Conservation (phyloP, 1,140 invertebrate species). For the Anagrus nilaparvatae region DNA sequence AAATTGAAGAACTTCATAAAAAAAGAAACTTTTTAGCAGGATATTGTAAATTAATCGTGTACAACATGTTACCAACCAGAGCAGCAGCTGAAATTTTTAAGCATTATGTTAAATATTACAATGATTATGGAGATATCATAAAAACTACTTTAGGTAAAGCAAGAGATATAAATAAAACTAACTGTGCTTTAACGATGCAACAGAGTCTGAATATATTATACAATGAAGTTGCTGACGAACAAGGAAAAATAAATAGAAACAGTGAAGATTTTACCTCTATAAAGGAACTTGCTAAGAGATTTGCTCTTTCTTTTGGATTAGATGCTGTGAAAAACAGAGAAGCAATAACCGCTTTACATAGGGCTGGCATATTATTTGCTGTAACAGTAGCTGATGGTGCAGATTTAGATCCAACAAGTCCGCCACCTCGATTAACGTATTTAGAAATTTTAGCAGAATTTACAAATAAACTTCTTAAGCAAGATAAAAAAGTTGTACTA, state of each 20-base stretch:
- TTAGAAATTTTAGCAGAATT: conserved; percentile 93
- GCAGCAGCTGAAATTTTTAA: conserved; percentile 92
- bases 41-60: conserved; percentile 96
- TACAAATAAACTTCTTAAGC: conserved; percentile 89
- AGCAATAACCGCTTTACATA: conserved; percentile 90
- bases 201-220: conserved; percentile 82
- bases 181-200: conserved; percentile 91
- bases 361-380: conserved; percentile 87
- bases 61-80: conserved; percentile 90
- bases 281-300: conserved; percentile 93
- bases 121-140: conserved; percentile 99
- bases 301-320: conserved; percentile 93
- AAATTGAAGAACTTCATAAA: conserved; percentile 94
- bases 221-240: conserved; percentile 56
- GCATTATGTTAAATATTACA: conserved; percentile 97
- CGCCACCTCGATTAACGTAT: conserved; percentile 81
- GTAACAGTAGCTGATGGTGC: conserved; percentile 54
- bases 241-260: conserved; percentile 54
- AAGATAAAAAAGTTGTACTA: conserved; percentile 89
- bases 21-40: conserved; percentile 89
- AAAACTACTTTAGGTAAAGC: conserved; percentile 94
- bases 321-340: conserved; percentile 97
- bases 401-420: conserved; percentile 59
- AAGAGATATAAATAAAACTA: conserved; percentile 94
- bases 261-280: conserved; percentile 76